phyloP scores from a whole-genome alignment of 2,113 vertebrate species.

The Calcarius ornatus region DNA sequence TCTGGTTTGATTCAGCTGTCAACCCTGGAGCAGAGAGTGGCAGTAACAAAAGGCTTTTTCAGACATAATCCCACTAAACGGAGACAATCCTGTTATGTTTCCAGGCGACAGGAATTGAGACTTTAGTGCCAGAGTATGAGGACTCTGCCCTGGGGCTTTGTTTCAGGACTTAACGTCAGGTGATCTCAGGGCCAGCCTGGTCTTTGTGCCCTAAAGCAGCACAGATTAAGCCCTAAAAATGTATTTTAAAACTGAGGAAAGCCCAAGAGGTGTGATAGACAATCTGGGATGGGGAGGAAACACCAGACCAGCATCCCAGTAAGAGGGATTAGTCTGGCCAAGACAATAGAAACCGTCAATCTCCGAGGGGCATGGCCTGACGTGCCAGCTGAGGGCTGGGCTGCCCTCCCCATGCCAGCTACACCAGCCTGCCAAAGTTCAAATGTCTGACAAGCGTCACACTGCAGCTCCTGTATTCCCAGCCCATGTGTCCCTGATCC shows the following conservation, averaged over 20 bases:
- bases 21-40: constrained; percentile 38
- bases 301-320: background rate
- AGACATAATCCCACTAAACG: constrained; percentile 56
- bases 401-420: constrained; percentile 55
- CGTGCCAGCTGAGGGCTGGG: constrained; percentile 55
- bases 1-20: constrained; percentile 62
- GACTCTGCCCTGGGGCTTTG: constrained; percentile 58
- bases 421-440: constrained; percentile 51
- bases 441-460: constrained; percentile 61
- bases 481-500: constrained; percentile 57
- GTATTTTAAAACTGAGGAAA: constrained; percentile 57
- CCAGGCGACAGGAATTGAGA: constrained; percentile 60
- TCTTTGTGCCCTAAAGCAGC: constrained; percentile 55
- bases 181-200: constrained; percentile 52
- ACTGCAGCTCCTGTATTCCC: constrained; percentile 50
- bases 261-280: constrained; percentile 38
- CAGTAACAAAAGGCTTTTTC: constrained; percentile 62
- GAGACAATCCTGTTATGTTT: constrained; percentile 66
- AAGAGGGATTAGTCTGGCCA: constrained; percentile 47
- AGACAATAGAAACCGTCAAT: constrained; percentile 41
- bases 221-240: constrained; percentile 51
- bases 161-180: constrained; percentile 48
- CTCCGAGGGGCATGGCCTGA: constrained; percentile 42
- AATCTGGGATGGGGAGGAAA: constrained; percentile 24
- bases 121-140: constrained; percentile 45